Evolutionary conservation across 2,113 vertebrate species (phyloP).

Genomic region (Poeciliopsis retropinna): DNA sequence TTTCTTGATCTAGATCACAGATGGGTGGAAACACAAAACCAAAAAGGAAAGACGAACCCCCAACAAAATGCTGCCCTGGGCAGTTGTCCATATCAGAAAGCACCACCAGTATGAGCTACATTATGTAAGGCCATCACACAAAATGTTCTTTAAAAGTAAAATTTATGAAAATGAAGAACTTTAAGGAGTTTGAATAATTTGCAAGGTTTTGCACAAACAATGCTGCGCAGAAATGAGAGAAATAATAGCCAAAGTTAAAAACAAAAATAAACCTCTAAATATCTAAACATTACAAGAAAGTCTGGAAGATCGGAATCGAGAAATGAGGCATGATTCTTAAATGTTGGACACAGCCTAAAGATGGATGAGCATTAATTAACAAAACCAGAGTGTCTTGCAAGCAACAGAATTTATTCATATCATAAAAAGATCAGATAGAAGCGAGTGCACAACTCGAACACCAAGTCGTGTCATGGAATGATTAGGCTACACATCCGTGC

Average conservation of each 20-base stretch:
- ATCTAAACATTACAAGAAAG: not conserved
- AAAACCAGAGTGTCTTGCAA: constrained; percentile 7
- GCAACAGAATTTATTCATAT: constrained; percentile 46
- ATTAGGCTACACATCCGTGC: constrained; percentile 20
- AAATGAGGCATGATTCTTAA: not conserved
- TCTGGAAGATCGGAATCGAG: not conserved
- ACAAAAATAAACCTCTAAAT: not conserved
- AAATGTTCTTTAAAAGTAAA: not conserved
- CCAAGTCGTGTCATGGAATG: constrained; percentile 57
- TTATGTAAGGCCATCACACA: not conserved
- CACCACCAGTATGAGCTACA: not conserved
- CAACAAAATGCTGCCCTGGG: no score
- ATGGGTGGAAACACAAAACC: not conserved
- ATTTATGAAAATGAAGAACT: not conserved
- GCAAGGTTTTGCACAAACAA: no score
- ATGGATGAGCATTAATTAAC: not conserved
- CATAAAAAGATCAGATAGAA: constrained; percentile 28
- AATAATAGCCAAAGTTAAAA: not conserved
- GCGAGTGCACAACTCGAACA: constrained; percentile 4
- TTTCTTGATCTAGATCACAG: not conserved
- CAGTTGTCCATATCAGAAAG: no score
- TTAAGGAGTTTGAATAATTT: not conserved
- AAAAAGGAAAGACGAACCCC: no score
- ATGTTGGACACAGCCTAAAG: not conserved
- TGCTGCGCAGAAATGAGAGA: no score